Evolutionary conservation across 2,113 vertebrate species (phyloP), one percentile per base, ranked within the genome.

Genomic region (Junco hyemalis): DNA sequence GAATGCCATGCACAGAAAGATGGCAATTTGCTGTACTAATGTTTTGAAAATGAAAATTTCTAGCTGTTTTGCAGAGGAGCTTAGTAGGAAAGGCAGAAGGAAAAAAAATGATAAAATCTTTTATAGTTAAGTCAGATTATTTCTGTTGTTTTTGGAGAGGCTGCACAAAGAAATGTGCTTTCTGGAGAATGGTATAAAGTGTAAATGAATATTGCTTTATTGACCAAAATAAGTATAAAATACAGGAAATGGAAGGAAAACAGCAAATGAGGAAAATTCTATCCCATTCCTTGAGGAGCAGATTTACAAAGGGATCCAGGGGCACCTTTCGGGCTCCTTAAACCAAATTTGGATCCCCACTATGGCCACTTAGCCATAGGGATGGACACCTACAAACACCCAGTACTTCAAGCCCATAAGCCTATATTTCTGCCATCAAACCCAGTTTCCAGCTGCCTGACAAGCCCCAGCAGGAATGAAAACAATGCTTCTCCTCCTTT

Each of bases 41-140:
- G 91, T 97, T 96, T 96, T 97, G 97, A 97, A 97, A 97, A 98
- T 96, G 95, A 97, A 98, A 97, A 97, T 96, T 82, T 96, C 97
- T 97, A 94, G 93, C 84, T 96, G 86, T 95, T 96, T 95, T 76
- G 89, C 90, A 96, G 87, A 97, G 78, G 87, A 77, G 92, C 90
- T 96, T 95, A 91, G 96, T 93, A 97, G 93, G 78, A 96, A 97
- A 83, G 81, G 78, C 80, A 73, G 83, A 84, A 87, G 70, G 61
- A 51, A 36, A 90, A 90, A n/a, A 90, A 61, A 61, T 6, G 5
- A 93, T 53, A 83, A 81, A 88, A 40, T 78, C 44, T 88, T 88
- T 54, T 81, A 42, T 63, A 86, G 71, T 64, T 90, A 94, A 95
- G 35, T 72, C 72, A 78, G 81, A 88, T 96, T 77, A 78, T 91